These are phyloP conservation scores for Meloe dianella DNA, from an alignment of 2,888 invertebrate genomes.

Conservation along the genomic window DNA sequence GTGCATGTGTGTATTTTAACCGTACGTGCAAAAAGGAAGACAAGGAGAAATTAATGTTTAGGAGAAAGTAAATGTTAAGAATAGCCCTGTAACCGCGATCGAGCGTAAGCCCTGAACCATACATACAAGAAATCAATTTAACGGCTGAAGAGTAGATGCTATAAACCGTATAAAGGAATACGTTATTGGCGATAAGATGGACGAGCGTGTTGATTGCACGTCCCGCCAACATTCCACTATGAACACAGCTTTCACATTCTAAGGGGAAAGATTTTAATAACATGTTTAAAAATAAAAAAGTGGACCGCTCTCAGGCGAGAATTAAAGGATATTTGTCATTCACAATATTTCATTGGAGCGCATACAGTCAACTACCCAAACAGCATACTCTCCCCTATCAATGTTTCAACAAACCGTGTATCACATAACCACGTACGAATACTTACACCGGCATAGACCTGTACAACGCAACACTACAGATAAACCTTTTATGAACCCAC, in stretches of 20 bases:
- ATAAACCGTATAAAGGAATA: constrained; percentile 53
- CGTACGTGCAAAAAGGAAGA: constrained; percentile 53
- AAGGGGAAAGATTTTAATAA: constrained; percentile 47
- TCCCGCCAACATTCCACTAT: constrained; percentile 41
- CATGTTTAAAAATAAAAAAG: constrained; percentile 46
- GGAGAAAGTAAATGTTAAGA: constrained; percentile 48
- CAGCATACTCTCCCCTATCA: constrained; percentile 34
- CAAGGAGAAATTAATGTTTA: constrained; percentile 58
- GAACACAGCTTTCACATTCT: constrained; percentile 37
- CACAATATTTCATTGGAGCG: constrained; percentile 42
- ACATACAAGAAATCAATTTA: constrained; percentile 52
- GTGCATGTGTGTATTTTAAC: constrained; percentile 50
- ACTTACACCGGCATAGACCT: constrained; percentile 37
- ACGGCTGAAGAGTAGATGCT: constrained; percentile 43
- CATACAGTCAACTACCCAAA: constrained; percentile 18
- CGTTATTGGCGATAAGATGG: constrained; percentile 54
- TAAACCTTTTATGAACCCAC: constrained; percentile 51
- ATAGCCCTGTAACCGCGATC: constrained; percentile 48
- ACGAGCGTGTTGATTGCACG: constrained; percentile 54
- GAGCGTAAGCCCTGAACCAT: constrained; percentile 45
- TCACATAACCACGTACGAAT: constrained; percentile 40
- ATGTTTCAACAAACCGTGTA: constrained; percentile 44
- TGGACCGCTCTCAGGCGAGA: constrained; percentile 39
- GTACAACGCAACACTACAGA: constrained; percentile 46
- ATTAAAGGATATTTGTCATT: constrained; percentile 52